Percentiles rank a stretch among this genome's conserved stretches.
These are phyloP conservation scores for Acanthacorydalis orientalis DNA, from an alignment of 2,888 invertebrate species.

Conservation along the genomic window DNA sequence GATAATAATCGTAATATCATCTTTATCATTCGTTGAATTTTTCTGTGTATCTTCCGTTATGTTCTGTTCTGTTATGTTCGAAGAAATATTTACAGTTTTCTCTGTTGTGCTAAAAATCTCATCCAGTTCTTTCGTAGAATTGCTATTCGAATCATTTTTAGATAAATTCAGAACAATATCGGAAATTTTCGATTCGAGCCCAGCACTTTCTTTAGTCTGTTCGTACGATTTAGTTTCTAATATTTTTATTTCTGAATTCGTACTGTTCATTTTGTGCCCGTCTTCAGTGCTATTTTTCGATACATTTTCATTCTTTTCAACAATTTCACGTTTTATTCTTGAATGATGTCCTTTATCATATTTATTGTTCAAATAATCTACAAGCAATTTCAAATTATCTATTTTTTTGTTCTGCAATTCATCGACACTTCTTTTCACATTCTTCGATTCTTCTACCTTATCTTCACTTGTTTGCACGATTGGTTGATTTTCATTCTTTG, in stretches of 20 bases:
- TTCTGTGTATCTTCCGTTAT: constrained; percentile 6
- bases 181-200: background rate
- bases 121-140: no score
- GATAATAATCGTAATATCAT: background rate
- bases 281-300: no score
- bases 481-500: background rate
- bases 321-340: no score
- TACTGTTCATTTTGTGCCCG: no score
- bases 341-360: no score
- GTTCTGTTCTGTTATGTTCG: constrained; percentile 4
- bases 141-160: background rate
- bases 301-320: no score
- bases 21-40: background rate
- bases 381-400: background rate
- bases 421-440: no score
- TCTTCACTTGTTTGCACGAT: no score
- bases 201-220: background rate
- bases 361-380: background rate
- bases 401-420: no score
- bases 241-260: background rate
- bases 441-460: background rate
- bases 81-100: background rate
- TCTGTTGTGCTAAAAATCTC: background rate
- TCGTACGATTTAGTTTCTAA: background rate
- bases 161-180: background rate